Base-by-base conservation (phyloP, 2,113 vertebrate genomes). In the Gnathonemus longibarbis region DNA sequence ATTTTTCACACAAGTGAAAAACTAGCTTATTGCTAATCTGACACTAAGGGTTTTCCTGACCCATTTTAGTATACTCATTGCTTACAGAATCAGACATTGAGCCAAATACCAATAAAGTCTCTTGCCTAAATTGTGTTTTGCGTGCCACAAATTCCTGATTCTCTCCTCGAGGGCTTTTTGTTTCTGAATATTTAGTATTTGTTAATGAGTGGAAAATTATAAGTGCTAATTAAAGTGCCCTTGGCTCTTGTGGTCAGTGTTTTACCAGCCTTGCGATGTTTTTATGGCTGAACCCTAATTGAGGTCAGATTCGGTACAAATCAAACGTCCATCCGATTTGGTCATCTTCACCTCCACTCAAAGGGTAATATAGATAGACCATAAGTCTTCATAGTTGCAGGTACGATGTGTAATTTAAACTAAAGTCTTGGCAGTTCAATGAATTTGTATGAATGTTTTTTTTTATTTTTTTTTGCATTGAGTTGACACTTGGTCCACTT, bases 251-350 rank as follows among this genome's bases (percentile, higher is more conserved):
- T 84, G 83, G 45, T 84, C 17, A 84, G 45, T 39, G 35, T 84
- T 45, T 84, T 24, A 84, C 42, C 80, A 84, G 45, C 42, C 80
- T 84, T n/a, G 8, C 1, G 24, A 84, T 48, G 39, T 84, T 48
- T 84, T 84, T 48, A 84, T 84, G 39, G 70, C 45, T 48, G 80
- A 84, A 48, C 80, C 80, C 7, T 48, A 84, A 84, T 84, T 84
- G 21, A 48, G 80, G 7, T 84, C 80, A 84, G 80, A 39, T 39
- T 84, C 21, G 42, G 42, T 48, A 46, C 45, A 84, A 46, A 84
- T 9, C 21, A 48, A 48, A 84, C 42, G 3, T 84, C 83, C 17
- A 84, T 84, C 39, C 7, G 8, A 84, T n/a, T 84, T 11, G 24
- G 45, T 48, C 45, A 48, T 48, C 24, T 27, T 84, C 83, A 46